Conservation (phyloP, 2,113 vertebrate genomes). For the Cryptotis parvus region DNA sequence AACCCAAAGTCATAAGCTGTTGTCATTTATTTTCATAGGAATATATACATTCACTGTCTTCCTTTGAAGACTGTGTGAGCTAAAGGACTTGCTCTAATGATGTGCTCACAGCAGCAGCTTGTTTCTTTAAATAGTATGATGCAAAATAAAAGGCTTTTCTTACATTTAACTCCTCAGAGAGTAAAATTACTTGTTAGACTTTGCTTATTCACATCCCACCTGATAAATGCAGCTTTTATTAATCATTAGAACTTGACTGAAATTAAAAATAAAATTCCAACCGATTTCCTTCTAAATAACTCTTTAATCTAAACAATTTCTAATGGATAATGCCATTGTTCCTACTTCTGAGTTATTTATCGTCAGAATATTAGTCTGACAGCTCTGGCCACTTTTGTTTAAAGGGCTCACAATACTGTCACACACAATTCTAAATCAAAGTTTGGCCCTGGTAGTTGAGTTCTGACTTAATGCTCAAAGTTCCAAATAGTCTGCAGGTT, state of each 20-base stretch:
- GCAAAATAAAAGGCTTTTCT: not conserved
- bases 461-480: constrained; percentile 71
- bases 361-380: constrained; percentile 66
- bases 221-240: constrained; percentile 46
- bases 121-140: constrained; percentile 9
- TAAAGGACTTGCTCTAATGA: not conserved
- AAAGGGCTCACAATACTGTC: constrained; percentile 16
- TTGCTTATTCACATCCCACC: not conserved
- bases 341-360: constrained; percentile 79
- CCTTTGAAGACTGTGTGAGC: not conserved
- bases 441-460: constrained; percentile 8
- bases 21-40: constrained; percentile 26
- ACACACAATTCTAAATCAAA: not conserved
- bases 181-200: not conserved
- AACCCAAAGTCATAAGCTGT: constrained; percentile 37
- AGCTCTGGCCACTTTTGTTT: constrained; percentile 71
- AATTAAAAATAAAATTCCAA: constrained; percentile 42
- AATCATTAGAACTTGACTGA: not conserved
- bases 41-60: constrained; percentile 8
- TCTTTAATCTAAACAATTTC: constrained; percentile 69
- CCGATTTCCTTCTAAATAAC: constrained; percentile 25
- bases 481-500: constrained; percentile 74
- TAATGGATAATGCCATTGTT: constrained; percentile 76
- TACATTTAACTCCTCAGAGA: constrained; percentile 26
- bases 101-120: not conserved